Percentiles rank a stretch among this genome's conserved stretches.
Conservation (phyloP, 2,888 invertebrate genomes). For the Tenthredo mesomela region DNA sequence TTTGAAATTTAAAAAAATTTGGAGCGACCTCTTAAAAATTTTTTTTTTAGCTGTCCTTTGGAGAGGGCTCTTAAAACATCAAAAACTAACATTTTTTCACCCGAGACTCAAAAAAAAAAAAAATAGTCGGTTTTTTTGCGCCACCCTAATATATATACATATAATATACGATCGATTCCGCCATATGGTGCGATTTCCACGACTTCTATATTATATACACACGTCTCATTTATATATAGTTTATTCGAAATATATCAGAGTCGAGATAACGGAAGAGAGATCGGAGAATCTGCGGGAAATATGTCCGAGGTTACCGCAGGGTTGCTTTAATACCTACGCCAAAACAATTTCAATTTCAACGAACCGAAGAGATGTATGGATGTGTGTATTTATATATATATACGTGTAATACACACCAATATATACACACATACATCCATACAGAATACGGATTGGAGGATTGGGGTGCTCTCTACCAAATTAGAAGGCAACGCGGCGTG, state of each 20-base stretch:
- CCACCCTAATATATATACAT: no score
- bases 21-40: no score
- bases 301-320: background rate
- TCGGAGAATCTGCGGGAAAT: background rate
- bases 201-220: background rate
- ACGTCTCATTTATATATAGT: background rate
- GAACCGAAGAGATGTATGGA: background rate
- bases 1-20: no score
- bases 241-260: background rate
- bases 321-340: constrained; percentile 17
- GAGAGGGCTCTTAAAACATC: no score
- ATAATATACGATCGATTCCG: background rate
- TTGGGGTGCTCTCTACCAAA: constrained; percentile 17
- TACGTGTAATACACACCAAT: background rate
- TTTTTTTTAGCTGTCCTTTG: no score
- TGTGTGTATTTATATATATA: no score
- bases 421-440: background rate
- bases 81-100: no score
- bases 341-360: constrained; percentile 48
- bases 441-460: background rate
- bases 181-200: background rate
- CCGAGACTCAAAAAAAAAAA: no score
- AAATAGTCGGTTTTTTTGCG: no score
- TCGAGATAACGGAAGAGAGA: background rate
- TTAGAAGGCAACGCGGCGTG: constrained; percentile 21